phyloP scores from a whole-genome alignment of 2,888 invertebrate genomes.

The Cotesia congregata region DNA sequence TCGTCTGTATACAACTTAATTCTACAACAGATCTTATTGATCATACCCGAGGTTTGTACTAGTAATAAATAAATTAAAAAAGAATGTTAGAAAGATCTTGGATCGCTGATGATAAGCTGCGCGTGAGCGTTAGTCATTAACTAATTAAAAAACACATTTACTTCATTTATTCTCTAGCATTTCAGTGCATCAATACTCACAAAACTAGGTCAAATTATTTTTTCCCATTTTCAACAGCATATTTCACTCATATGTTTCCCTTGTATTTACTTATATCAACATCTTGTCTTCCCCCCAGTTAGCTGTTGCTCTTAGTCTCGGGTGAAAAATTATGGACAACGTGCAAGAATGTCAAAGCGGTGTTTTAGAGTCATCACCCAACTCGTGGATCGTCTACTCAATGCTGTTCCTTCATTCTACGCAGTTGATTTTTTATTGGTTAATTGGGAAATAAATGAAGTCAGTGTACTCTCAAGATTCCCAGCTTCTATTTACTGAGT shows the following conservation, averaged over 20 bases:
- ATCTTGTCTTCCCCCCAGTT: not conserved
- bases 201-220: constrained; percentile 6
- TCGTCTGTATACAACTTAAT: not conserved
- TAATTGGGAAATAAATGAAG: not conserved
- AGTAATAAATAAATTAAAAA: not conserved
- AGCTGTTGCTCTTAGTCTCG: not conserved
- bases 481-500: not conserved
- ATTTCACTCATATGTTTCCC: not conserved
- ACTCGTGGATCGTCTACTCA: not conserved
- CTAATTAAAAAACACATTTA: constrained; percentile 9
- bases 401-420: not conserved
- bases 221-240: not conserved
- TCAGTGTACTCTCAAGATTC: not conserved
- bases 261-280: not conserved
- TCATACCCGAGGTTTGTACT: not conserved
- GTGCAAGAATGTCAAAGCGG: not conserved
- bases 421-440: not conserved
- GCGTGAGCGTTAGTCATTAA: constrained; percentile 5
- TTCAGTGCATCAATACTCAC: not conserved
- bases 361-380: not conserved
- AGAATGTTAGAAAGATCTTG: not conserved
- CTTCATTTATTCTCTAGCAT: not conserved
- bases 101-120: not conserved
- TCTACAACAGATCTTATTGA: not conserved
- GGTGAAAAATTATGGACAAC: not conserved